Evolutionary conservation across 2,797 vertebrate species (phyloP).

Genomic region (Mycteria americana): DNA sequence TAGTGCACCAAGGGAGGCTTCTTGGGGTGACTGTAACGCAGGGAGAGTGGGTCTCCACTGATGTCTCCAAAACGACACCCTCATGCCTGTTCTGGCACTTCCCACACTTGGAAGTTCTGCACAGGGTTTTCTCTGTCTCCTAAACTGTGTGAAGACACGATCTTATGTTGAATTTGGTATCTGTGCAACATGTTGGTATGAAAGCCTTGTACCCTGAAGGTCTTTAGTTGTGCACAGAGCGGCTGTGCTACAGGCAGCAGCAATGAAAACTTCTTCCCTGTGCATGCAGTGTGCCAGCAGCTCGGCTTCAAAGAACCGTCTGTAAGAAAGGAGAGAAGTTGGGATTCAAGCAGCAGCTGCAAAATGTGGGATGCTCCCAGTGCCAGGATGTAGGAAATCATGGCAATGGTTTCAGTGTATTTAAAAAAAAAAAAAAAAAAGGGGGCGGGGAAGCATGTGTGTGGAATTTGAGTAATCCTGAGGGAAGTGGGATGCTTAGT

Average conservation of each 20-base stretch:
- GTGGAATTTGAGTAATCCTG: neutral
- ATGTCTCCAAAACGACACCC: neutral
- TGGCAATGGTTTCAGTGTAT: neutral
- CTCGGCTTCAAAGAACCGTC: neutral
- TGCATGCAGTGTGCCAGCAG: neutral
- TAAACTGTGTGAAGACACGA: neutral
- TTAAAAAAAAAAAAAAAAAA: neutral
- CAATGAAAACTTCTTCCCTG: neutral
- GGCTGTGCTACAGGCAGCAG: neutral
- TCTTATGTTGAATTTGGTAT: neutral
- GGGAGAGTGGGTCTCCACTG: neutral
- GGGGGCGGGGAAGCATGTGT: no score
- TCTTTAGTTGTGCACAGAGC: neutral
- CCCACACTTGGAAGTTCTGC: no score
- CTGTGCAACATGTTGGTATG: no score
- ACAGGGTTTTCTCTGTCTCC: neutral
- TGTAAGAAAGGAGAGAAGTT: neutral
- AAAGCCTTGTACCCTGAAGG: neutral
- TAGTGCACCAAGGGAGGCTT: neutral
- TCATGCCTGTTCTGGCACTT: accelerated
- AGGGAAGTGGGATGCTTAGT: neutral
- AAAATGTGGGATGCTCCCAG: neutral
- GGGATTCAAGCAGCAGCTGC: neutral
- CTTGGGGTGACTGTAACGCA: no score
- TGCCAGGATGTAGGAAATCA: neutral